Base-by-base conservation (phyloP, 2,797 vertebrate species). In the Spinibarbus caldwelli region DNA sequence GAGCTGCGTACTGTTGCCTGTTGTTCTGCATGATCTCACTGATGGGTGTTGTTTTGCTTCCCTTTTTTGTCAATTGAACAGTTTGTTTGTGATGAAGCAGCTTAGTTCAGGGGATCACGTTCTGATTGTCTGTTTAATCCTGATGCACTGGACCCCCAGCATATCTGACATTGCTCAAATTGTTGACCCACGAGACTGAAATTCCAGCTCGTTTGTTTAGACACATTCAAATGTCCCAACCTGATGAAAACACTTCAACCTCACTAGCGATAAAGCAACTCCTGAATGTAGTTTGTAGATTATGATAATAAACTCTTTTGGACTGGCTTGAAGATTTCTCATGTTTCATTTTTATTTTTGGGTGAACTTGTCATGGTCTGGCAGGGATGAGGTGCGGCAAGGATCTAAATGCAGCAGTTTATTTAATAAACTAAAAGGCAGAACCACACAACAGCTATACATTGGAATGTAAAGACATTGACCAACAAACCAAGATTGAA, bases 121-220 rank as follows among this genome's bases (percentile, higher is more conserved):
- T 86, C 85, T 90, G 83, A 95, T 96, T 96, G 94, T 96, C 91
- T 82, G 29, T 91, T 72, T 94, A 89, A 94, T 95, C 93, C 94
- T 43, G 2, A 90, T 82, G 91, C 91, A 93, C 92, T 93, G 87
- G 86, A 77, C 87, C 88, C 90, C 89, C 89, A 47, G 93, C 95
- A 93, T 96, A 91, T 93, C 92, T 95, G 91, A 92, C 94, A 95
- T 96, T 90, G 89, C 91, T 94, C 83, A 92, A 92, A 95, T 96
- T 86, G 89, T 94, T 95, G 92, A 93, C n/a, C 93, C 92, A 90
- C 78, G 89, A 68, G 75, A 71, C 73, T 79, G 86, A 92, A 93
- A 95, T 95, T 93, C 88, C 83, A 89, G 88, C 81, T 87, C 86
- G 76, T 5, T 86, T 86, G 86, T 87, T 83, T 59, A 45, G 0